Evolutionary conservation across 2,888 invertebrate genomes (phyloP).

Genomic region (Drosophila conformis): DNA sequence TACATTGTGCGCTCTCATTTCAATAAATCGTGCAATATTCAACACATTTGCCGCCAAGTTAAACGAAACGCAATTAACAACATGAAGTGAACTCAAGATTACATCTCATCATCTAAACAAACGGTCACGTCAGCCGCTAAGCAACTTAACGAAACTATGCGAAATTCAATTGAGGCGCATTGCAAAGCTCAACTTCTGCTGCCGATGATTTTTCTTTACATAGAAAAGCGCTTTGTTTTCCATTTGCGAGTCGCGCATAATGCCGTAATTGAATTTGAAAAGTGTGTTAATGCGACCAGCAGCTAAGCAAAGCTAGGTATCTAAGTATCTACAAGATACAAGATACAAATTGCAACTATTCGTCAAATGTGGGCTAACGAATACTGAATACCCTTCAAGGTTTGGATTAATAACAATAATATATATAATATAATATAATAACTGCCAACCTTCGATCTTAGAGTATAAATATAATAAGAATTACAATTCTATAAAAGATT

Average conservation of each 20-base stretch:
- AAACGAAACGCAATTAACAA: constrained; percentile 60
- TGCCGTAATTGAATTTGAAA: constrained; percentile 69
- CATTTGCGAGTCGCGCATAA: constrained; percentile 38
- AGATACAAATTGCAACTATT: constrained; percentile 15
- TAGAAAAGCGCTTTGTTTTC: constrained; percentile 68
- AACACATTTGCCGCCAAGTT: constrained; percentile 66
- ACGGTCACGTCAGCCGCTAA: constrained; percentile 65
- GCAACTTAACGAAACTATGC: constrained; percentile 54
- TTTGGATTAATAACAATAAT: neutral
- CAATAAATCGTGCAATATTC: constrained; percentile 29
- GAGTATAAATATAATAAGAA: no score
- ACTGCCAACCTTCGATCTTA: no score
- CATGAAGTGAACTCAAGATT: constrained; percentile 19
- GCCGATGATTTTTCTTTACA: constrained; percentile 25
- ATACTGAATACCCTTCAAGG: neutral
- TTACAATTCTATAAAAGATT: no score
- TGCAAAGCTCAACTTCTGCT: constrained; percentile 12
- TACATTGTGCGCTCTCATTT: neutral
- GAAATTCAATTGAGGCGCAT: constrained; percentile 70
- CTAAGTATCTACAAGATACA: constrained; percentile 48
- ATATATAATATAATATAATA: neutral
- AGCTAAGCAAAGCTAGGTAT: constrained; percentile 28
- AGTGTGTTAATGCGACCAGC: constrained; percentile 76
- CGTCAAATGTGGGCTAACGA: neutral
- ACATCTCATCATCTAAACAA: constrained; percentile 56